Percentiles rank a stretch among this genome's conserved stretches.
These are phyloP conservation scores for Darevskia mixta DNA, from an alignment of 2,797 vertebrate genomes.

Conservation along the genomic window DNA sequence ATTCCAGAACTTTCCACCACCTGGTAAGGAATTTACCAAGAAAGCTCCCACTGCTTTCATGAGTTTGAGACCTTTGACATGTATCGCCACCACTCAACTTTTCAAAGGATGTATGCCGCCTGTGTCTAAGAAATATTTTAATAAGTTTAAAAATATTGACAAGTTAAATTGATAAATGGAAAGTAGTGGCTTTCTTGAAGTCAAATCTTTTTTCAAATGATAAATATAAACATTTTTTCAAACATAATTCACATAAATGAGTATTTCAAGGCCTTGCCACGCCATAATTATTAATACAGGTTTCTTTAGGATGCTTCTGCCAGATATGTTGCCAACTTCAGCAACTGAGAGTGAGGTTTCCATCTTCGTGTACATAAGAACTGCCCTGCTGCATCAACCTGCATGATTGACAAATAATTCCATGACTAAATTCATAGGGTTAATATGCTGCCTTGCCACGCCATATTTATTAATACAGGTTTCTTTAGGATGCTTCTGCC, in stretches of 20 bases:
- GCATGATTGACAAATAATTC: slow-evolving; percentile 20
- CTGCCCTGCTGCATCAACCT: background rate
- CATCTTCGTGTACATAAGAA: background rate
- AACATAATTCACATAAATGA: background rate
- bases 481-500: background rate
- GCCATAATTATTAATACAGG: background rate
- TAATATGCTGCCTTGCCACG: background rate
- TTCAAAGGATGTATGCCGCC: background rate
- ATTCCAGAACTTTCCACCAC: slow-evolving; percentile 74
- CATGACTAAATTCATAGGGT: background rate
- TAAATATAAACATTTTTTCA: background rate
- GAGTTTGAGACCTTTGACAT: background rate
- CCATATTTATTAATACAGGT: background rate
- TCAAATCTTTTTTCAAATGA: background rate
- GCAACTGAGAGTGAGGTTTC: background rate
- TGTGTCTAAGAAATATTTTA: background rate
- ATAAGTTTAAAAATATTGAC: background rate
- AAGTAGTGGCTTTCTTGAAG: background rate
- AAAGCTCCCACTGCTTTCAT: slow-evolving; percentile 7
- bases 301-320: background rate
- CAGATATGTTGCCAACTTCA: background rate
- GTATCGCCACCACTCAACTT: background rate
- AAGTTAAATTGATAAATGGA: background rate
- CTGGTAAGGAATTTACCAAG: slow-evolving; percentile 80
- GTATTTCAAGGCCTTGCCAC: background rate